These are phyloP conservation scores for Rhabdomys pumilio DNA, from an alignment of 2,797 vertebrate species.

Conservation along the genomic window DNA sequence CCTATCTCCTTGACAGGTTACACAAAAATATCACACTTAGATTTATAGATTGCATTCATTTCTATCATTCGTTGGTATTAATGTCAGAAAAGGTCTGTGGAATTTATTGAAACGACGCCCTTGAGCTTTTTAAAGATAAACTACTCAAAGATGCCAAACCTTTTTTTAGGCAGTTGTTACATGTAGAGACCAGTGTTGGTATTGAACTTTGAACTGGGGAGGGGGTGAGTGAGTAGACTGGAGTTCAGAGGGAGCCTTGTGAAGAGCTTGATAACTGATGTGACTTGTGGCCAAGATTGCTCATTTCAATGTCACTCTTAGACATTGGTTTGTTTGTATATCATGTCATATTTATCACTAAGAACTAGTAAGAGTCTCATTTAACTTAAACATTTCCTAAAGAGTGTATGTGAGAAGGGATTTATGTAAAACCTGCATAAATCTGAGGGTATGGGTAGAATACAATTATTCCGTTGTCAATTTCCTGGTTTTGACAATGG, in stretches of 20 bases:
- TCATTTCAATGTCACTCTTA: slow-evolving; percentile 64
- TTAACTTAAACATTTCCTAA: slow-evolving; percentile 79
- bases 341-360: slow-evolving; percentile 67
- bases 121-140: slow-evolving; percentile 75
- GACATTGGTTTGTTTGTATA: slow-evolving; percentile 71
- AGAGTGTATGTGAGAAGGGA: not conserved
- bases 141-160: slow-evolving; percentile 64
- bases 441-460: slow-evolving; percentile 1
- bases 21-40: slow-evolving; percentile 44
- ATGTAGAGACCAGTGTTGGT: not conserved
- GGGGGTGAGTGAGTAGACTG: slow-evolving; percentile 18
- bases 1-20: slow-evolving; percentile 41
- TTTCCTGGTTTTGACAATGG: slow-evolving; percentile 63
- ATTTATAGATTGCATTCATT: slow-evolving; percentile 66
- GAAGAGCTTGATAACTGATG: slow-evolving; percentile 78
- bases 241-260: slow-evolving; percentile 42
- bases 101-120: slow-evolving; percentile 70
- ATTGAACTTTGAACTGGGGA: not conserved
- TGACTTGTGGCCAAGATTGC: not conserved
- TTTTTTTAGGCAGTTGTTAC: slow-evolving; percentile 43
- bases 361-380: slow-evolving; percentile 79
- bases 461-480: slow-evolving; percentile 32
- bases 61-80: slow-evolving; percentile 78
- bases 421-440: slow-evolving; percentile 33
- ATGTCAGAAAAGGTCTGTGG: slow-evolving; percentile 55